Base-by-base conservation (phyloP, 2,888 invertebrate species). In the Galerucella nymphaeae region DNA sequence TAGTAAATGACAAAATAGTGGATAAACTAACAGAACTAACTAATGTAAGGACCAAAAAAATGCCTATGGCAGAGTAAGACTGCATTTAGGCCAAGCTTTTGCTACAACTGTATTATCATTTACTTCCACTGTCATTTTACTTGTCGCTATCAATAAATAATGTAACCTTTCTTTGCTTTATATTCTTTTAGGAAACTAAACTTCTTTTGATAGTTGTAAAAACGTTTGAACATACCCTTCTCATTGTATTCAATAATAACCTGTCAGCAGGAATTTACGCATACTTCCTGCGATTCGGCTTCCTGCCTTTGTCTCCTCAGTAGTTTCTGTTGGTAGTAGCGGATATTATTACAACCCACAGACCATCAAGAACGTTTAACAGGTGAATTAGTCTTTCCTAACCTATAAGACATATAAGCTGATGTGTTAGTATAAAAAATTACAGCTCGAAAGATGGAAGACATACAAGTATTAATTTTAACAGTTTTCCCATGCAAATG, bases 271-370 rank as follows among this genome's bases (percentile, higher is more conserved):
- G 62, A 50, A 68, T 68, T 68, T 68, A 68, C 38, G 62, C 71
- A 61, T 55, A 71, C 71, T 71, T 71, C 71, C 71, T 66, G 71
- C 62, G 20, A 55, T 23, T 62, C 48, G 58, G 59, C 66, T 66
- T 71, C 71, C 71, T 71, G 71, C 61, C 66, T 65, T 71, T 71
- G 71, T 71, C 41, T n/a, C 16, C 11, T 53, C 70, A 58, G 23
- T 61, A 69, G 30, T 62, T 53, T 61, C 41, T 61, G 50, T 41
- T 38, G 14, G 41, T 62, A 14, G 41, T 42, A 62, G 11, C 62
- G 69, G 53, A 62, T 53, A 62, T 61, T 53, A 53, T 38, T 38
- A n/a, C 38, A 53, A 18, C 53, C 53, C 62, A 55, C 42, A 66
- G 58, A 9, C 45, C 55, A 42, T 45, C 55, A 16, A 18, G 66